These are phyloP conservation scores for Dendronephthya gigantea DNA, from an alignment of 64 coral and sea anemone species.

Conservation along the genomic window DNA sequence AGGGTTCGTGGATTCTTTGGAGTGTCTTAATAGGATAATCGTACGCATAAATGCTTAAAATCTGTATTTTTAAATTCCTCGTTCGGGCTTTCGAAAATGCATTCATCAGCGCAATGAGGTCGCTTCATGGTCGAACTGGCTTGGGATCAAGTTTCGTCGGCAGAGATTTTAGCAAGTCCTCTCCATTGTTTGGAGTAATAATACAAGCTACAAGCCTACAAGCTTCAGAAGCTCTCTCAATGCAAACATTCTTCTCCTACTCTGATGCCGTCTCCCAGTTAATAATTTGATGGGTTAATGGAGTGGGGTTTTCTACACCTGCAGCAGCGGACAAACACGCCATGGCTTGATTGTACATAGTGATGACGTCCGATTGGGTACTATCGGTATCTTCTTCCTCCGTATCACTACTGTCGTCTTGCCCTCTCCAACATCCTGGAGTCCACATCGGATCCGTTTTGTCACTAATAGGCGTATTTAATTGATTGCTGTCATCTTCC, in stretches of 20 bases:
- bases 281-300: background rate
- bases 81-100: background rate
- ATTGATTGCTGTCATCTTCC: too few relatives aligned
- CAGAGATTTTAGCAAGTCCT: background rate
- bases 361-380: too few relatives aligned
- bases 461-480: too few relatives aligned
- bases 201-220: background rate
- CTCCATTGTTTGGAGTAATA: slow-evolving; percentile 18
- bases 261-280: background rate
- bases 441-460: too few relatives aligned
- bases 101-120: background rate
- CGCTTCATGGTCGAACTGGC: background rate
- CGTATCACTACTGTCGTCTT: too few relatives aligned
- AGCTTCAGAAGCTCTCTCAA: background rate
- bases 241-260: background rate
- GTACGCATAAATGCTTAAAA: slow-evolving; percentile 21
- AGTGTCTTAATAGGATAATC: background rate
- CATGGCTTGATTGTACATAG: background rate
- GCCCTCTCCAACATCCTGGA: too few relatives aligned
- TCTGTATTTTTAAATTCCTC: slow-evolving; percentile 5
- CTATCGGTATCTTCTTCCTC: too few relatives aligned
- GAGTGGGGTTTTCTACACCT: background rate
- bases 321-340: background rate
- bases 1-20: background rate
- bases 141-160: background rate